A percentile compares a stretch with the other conserved stretches of the same genome.
These are phyloP conservation scores for Melieria picta DNA, from an alignment of 2,888 invertebrate genomes.

Conservation along the genomic window DNA sequence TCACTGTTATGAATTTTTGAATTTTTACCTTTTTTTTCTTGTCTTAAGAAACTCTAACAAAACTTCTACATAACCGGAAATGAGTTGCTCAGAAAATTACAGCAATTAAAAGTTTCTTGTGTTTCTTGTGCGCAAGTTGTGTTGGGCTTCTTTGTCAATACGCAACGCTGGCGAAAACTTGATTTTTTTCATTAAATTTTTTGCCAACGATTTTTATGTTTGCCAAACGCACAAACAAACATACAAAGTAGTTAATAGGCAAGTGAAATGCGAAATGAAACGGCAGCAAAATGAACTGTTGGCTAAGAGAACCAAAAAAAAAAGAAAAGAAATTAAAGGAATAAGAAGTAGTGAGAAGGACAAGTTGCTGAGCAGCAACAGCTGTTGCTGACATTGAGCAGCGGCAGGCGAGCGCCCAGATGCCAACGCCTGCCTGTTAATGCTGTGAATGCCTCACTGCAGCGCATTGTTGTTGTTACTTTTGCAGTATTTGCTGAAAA, in stretches of 20 bases:
- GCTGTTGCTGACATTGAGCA: conserved; percentile 5
- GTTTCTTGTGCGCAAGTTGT: neutral
- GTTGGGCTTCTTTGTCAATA: neutral
- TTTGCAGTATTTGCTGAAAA: conserved; percentile 1
- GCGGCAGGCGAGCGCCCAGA: neutral
- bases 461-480: neutral
- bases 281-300: neutral
- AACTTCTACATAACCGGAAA: conserved; percentile 23
- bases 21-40: no score
- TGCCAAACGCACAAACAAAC: neutral
- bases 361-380: neutral
- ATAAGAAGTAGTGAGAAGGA: no score
- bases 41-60: conserved; percentile 14
- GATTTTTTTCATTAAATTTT: neutral
- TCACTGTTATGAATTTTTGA: no score
- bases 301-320: no score
- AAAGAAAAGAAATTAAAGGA: no score
- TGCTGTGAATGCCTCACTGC: no score
- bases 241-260: neutral
- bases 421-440: no score
- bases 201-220: neutral
- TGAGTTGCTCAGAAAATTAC: conserved; percentile 21
- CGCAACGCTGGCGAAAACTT: neutral
- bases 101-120: conserved; percentile 26
- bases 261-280: conserved; percentile 10